These are phyloP conservation scores for Athene noctua DNA, from an alignment of 2,113 vertebrate species.

Conservation along the genomic window DNA sequence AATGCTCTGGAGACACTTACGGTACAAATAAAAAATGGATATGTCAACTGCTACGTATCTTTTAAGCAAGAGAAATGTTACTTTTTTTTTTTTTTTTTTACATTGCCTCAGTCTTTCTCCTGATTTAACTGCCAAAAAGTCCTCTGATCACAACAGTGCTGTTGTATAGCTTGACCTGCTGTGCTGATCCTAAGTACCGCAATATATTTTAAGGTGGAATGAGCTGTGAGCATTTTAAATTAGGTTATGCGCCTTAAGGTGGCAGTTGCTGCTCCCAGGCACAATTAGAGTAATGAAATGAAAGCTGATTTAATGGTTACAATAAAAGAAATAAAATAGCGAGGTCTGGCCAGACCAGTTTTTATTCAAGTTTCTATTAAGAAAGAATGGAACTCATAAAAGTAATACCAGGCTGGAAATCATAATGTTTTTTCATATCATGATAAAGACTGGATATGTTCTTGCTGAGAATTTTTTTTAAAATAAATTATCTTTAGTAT, in stretches of 20 bases:
- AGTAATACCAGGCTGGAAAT: not conserved
- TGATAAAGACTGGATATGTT: not conserved
- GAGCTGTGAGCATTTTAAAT: slow-evolving; percentile 47
- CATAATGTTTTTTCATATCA: not conserved
- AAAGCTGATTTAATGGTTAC: slow-evolving; percentile 1
- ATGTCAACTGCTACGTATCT: slow-evolving; percentile 65
- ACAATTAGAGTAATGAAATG: slow-evolving; percentile 47
- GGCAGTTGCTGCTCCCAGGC: slow-evolving; percentile 21
- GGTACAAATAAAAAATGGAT: slow-evolving; percentile 66
- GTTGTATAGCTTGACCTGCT: slow-evolving; percentile 48
- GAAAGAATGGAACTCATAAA: slow-evolving; percentile 15
- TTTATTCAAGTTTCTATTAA: not conserved
- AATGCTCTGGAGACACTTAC: slow-evolving; percentile 69
- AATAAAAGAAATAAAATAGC: slow-evolving; percentile 23
- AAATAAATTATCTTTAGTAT: not conserved
- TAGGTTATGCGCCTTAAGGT: slow-evolving; percentile 38
- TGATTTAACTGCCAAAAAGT: slow-evolving; percentile 54
- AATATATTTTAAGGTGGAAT: slow-evolving; percentile 66
- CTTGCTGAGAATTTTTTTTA: not conserved
- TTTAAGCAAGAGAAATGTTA: slow-evolving; percentile 67
- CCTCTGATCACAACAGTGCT: slow-evolving; percentile 51
- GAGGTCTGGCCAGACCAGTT: not conserved
- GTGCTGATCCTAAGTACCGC: slow-evolving; percentile 25
- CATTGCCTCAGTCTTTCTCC: slow-evolving; percentile 37
- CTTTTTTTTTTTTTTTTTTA: not conserved